Percentiles rank a stretch among this genome's conserved stretches.
These are phyloP conservation scores for Corythoichthys intestinalis DNA, from an alignment of 2,113 vertebrate species.

Conservation along the genomic window DNA sequence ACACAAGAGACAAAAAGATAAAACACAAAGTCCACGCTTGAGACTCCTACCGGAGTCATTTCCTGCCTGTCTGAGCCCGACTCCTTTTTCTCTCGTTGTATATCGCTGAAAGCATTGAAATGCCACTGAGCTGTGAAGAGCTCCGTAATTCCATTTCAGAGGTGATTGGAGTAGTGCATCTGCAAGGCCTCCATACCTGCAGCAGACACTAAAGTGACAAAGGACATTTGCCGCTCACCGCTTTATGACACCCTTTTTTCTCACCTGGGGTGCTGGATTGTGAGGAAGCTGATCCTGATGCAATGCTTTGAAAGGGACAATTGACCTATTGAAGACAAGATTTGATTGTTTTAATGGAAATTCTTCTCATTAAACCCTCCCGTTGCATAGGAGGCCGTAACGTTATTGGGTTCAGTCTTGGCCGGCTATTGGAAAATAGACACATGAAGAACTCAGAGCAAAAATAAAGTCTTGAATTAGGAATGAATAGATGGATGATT, in stretches of 20 bases:
- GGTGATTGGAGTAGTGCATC: constrained; percentile 51
- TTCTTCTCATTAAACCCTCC: neutral
- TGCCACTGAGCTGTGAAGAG: constrained; percentile 62
- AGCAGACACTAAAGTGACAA: constrained; percentile 46
- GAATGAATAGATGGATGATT: neutral
- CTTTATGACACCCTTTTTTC: constrained; percentile 30
- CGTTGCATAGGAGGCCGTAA: neutral
- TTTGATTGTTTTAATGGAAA: neutral
- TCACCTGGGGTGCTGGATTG: constrained; percentile 14
- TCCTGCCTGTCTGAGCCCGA: constrained; percentile 33
- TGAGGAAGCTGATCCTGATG: constrained; percentile 15
- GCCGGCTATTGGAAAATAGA: no score
- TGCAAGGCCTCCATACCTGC: constrained; percentile 47
- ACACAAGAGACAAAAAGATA: neutral
- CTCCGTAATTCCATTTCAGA: constrained; percentile 62
- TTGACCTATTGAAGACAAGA: neutral
- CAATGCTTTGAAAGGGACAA: constrained; percentile 22
- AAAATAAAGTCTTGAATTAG: no score
- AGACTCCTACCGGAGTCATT: constrained; percentile 28
- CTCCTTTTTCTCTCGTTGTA: neutral
- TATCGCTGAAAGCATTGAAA: constrained; percentile 37
- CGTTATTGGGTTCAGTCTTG: neutral
- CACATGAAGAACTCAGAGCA: no score
- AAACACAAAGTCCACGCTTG: neutral
- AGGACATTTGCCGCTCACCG: constrained; percentile 51